Percentiles rank a stretch among this genome's conserved stretches.
These are phyloP conservation scores for Drosophila pseudoananassae DNA, from an alignment of 1,140 invertebrate species.

Conservation along the genomic window DNA sequence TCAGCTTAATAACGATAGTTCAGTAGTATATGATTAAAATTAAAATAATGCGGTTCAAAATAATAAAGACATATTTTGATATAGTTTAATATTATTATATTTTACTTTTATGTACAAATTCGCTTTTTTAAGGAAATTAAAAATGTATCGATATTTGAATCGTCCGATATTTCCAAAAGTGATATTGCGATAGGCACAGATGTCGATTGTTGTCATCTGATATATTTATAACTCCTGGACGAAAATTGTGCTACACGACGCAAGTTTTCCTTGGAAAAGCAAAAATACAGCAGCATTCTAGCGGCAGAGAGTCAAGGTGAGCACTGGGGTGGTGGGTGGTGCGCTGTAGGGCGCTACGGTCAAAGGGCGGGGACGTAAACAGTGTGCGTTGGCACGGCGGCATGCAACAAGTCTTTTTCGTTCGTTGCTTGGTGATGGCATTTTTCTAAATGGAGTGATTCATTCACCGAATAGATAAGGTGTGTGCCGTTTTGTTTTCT, in stretches of 20 bases:
- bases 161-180: not conserved
- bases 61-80: not conserved
- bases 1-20: not conserved
- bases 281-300: constrained; percentile 22
- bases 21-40: no score
- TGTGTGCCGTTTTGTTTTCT: constrained; percentile 34
- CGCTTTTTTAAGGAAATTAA: no score
- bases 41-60: no score
- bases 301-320: constrained; percentile 46
- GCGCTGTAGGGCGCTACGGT: not conserved
- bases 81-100: not conserved
- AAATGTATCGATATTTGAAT: not conserved
- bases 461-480: constrained; percentile 61
- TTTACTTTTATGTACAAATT: no score
- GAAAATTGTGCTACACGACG: constrained; percentile 17
- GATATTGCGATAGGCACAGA: constrained; percentile 4
- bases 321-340: constrained; percentile 8
- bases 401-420: constrained; percentile 66
- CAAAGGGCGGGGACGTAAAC: constrained; percentile 39
- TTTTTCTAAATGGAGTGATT: constrained; percentile 41
- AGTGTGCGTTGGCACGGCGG: constrained; percentile 56
- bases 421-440: constrained; percentile 44
- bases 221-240: constrained; percentile 14
- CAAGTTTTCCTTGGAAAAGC: constrained; percentile 25
- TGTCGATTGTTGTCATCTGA: constrained; percentile 10